Base-by-base conservation (phyloP, 2,113 vertebrate species). In the Phylloscopus trochilus region DNA sequence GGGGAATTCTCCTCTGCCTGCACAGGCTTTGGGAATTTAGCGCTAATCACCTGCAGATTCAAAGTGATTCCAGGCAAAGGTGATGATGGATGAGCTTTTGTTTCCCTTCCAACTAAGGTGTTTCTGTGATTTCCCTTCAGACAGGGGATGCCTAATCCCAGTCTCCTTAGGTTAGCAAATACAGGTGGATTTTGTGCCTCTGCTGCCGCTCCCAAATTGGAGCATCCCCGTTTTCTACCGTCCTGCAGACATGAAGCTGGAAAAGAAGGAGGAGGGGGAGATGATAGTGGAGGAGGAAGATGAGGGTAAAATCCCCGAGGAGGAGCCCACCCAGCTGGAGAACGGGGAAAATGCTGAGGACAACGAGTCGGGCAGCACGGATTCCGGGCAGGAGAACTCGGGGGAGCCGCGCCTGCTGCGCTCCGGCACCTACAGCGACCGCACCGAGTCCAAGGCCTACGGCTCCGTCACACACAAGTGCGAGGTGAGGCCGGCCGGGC, bases 401-500 rank as follows among this genome's bases (percentile, higher is more conserved):
- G 43, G 89, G 0, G 97, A 98, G 26, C 97, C 95, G 11, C 97
- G 97, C 22, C 96, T 97, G 82, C 89, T 97, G 67, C 98, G 97
- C 39, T 97, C 97, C 0, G 95, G 97, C 3, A 97, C 98, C 6
- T 98, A 98, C 74, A 98, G 98, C 11, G 98, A 98, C 96, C 97
- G 99, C 43, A 99, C 98, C 0, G 99, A 99, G 95, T 99, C 99
- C 1, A 99, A 99, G 91, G 98, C 98, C 18, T 99, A 99, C 1
- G 98, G 99, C 95, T 99, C 99, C 0, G 96, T 99, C 96, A 99
- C 98, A 0, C 99, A 99, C 98, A 99, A 99, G 97, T 99, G 99
- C 5, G 98, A 99, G 99, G 99, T 99, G 95, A 98, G 98, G 68
- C 55, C 4, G 3, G 24, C 16, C 0, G 0, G 12, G 69, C 28